Percentiles rank a stretch among this genome's conserved stretches.
These are phyloP conservation scores for Hirtodrosophila duncani DNA, from an alignment of 2,888 invertebrate species.

Conservation along the genomic window DNA sequence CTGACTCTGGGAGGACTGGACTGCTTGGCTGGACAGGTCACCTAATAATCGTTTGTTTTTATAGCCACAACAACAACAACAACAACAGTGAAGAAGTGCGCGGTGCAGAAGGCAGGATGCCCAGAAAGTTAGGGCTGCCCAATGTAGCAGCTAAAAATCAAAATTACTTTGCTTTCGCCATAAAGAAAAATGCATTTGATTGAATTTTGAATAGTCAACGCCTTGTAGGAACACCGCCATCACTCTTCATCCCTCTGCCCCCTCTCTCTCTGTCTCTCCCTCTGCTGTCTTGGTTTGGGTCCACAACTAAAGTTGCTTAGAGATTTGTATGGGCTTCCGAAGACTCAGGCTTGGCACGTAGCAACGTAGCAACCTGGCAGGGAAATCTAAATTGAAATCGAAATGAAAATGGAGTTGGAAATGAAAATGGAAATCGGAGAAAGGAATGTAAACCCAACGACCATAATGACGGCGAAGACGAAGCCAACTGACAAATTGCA, in stretches of 20 bases:
- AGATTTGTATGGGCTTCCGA: too few relatives aligned
- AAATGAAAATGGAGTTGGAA: not conserved
- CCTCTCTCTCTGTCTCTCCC: too few relatives aligned
- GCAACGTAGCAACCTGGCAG: too few relatives aligned
- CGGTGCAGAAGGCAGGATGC: too few relatives aligned
- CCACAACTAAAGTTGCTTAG: too few relatives aligned
- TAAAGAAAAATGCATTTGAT: slow-evolving; percentile 46
- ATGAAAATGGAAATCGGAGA: slow-evolving; percentile 2
- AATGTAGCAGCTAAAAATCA: slow-evolving; percentile 40
- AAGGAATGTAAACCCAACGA: too few relatives aligned
- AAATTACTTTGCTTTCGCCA: slow-evolving; percentile 18
- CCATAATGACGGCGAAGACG: too few relatives aligned
- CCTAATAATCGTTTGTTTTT: slow-evolving; percentile 62
- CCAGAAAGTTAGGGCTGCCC: too few relatives aligned
- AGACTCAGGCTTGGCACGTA: too few relatives aligned
- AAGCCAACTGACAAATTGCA: too few relatives aligned
- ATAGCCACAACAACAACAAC: slow-evolving; percentile 36
- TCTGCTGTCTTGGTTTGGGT: too few relatives aligned
- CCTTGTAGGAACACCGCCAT: slow-evolving; percentile 14
- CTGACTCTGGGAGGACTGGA: not conserved
- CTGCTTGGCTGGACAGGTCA: slow-evolving; percentile 23
- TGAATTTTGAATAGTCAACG: slow-evolving; percentile 56
- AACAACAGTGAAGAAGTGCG: not conserved
- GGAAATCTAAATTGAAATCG: too few relatives aligned
- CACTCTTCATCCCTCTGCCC: not conserved